Evolutionary conservation across 2,113 vertebrate species (phyloP), one percentile per base, ranked within the genome.

Genomic region (Aleadryas rufinucha): DNA sequence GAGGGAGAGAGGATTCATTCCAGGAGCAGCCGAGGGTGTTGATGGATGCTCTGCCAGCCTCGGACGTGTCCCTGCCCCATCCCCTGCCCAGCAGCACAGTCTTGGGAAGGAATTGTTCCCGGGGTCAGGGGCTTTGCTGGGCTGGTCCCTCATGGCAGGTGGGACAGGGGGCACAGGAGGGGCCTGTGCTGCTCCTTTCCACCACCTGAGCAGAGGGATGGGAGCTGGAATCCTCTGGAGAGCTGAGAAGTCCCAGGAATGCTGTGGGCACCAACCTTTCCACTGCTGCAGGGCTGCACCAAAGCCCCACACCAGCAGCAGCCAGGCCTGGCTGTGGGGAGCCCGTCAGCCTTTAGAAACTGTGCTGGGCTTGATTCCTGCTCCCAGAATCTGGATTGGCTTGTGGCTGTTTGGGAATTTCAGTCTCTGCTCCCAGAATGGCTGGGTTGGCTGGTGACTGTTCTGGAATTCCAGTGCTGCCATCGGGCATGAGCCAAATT

Each of bases 31-130:
- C 2, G 9, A 54, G 56, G 50, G 52, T 79, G 87, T 57, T 77
- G 84, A 77, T 50, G 70, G 91, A 56, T 22, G 63, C 53, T 27
- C 13, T 42, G 11, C 16, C 76, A 68, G 84, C 60, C 49, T 14
- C 0, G 0, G 47, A 23, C 0, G 0, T 24, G 61, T 24, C 56
- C 57, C 50, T 52, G 12, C 35, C 41, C 79, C n/a, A n/a, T n/a
- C n/a, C n/a, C n/a, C n/a, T n/a, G n/a, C n/a, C n/a, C n/a, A n/a
- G n/a, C n/a, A n/a, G n/a, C n/a, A n/a, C n/a, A n/a, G n/a, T n/a
- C n/a, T n/a, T n/a, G n/a, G n/a, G n/a, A n/a, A n/a, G n/a, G n/a
- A n/a, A n/a, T n/a, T n/a, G n/a, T n/a, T n/a, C n/a, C n/a, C n/a
- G n/a, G n/a, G 49, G 9, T 2, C 69, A 13, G 50, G 30, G 60